These are phyloP conservation scores for Scolopax rusticola DNA, from an alignment of 2,797 vertebrate species.

Conservation along the genomic window DNA sequence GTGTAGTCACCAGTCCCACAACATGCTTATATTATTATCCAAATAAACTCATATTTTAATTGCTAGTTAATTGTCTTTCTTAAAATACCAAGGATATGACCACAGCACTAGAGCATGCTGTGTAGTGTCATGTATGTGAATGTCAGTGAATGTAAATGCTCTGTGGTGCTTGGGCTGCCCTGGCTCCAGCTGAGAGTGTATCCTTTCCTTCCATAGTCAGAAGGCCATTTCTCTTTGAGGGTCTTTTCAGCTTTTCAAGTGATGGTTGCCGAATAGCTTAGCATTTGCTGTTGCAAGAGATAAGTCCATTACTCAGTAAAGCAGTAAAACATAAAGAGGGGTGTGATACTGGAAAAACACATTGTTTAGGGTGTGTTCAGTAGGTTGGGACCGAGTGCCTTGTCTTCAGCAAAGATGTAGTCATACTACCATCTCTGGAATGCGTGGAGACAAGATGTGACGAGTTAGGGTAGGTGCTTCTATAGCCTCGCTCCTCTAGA, in stretches of 20 bases:
- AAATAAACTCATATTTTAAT: background rate
- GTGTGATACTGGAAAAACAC: conserved; percentile 51
- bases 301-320: conserved; percentile 2
- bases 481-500: background rate
- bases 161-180: background rate
- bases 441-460: conserved; percentile 46
- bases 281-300: background rate
- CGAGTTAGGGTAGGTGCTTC: conserved; percentile 17
- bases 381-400: background rate
- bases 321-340: background rate
- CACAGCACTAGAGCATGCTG: background rate
- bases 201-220: background rate
- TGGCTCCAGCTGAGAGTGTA: background rate
- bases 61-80: background rate
- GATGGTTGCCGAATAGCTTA: background rate
- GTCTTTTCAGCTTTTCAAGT: background rate
- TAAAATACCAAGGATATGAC: background rate
- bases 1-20: background rate
- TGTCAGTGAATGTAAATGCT: background rate
- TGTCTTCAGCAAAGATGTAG: conserved; percentile 25
- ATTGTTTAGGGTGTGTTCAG: conserved; percentile 50
- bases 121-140: background rate
- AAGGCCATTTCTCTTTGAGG: background rate
- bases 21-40: background rate
- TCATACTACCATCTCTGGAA: conserved; percentile 52